Evolutionary conservation across 2,888 invertebrate species (phyloP), one percentile per base, ranked within the genome.

Genomic region (Trichacis sp.): DNA sequence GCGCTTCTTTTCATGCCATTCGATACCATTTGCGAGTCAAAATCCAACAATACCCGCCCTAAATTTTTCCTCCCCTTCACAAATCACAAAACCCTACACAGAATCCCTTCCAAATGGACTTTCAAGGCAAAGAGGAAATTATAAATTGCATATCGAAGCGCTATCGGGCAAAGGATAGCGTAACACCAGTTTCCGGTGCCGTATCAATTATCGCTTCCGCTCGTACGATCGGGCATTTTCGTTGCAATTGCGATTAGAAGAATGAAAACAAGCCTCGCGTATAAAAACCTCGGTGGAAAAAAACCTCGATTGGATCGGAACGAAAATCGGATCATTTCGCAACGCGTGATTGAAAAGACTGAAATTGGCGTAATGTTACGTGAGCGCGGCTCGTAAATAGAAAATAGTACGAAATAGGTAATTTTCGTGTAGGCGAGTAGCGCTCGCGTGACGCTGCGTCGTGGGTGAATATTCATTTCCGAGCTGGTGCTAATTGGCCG

Each of bases 131-230:
- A 15, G 40, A 14, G 40, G 40, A 40, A 40, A 40, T 15, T 15
- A 40, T 15, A 40, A 40, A 40, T 40, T 40, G 9, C 56, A 63
- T 47, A 63, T 67, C 33, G 53, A 49, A 48, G 59, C 38, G 66
- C 56, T 67, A 67, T 63, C 67, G 63, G 45, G 68, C 71, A 72
- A 71, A 75, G 77, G 77, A 78, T 76, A 75, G 73, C 77, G 72
- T 71, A 72, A 76, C 76, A 73, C 73, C 75, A 73, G 77, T 79
- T 78, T 83, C 83, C 83, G 79, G 77, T 67, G 62, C 77, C 76
- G 82, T 83, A 83, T 83, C 83, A 82, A 78, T 79, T 72, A 69
- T 64, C 71, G 75, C 78, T 79, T 82, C 78, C 81, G 79, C 74
- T 69, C 71, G 20, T 56, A 56, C 59, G 59, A 60, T 69, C 71